Base-by-base conservation (phyloP, 2,797 vertebrate species). In the Emydoidea blandingii region DNA sequence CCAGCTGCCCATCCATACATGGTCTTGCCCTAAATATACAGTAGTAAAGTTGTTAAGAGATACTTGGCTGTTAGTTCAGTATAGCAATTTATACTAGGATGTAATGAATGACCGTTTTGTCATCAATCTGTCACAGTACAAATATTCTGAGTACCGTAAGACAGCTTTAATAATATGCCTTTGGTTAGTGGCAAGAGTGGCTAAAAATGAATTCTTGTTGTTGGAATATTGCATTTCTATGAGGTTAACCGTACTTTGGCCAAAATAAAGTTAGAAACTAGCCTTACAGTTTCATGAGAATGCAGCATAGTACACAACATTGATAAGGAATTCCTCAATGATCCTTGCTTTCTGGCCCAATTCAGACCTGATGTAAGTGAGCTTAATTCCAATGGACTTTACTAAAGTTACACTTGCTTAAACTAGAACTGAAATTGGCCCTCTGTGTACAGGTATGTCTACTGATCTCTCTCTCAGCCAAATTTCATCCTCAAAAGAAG, bases 181-280 rank as follows among this genome's bases (percentile, higher is more conserved):
- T 97, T 91, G 68, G 65, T 97, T 96, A 94, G 93, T 15, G 91
- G 96, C 93, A 91, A 81, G 82, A 93, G 93, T n/a, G 93, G 87
- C 91, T 85, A 95, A 95, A 96, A 95, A 79, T 0, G 4, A 87
- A 83, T 83, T 34, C 83, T 94, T 95, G 27, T 81, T 96, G 47
- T 81, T 95, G 89, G 92, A 97, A 96, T 85, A 88, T 68, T 86
- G 83, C 79, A 72, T 91, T 94, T 95, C 88, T 92, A 31, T 90
- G 97, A 97, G 96, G 96, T 95, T 97, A 97, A 97, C 97, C 96
- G 91, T 93, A 65, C 81, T 95, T 83, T 83, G 91, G 86, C 68
- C 97, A 97, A 85, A 91, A 81, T 62, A 76, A 93, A 95, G 68
- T 59, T 89, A 96, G 93, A 97, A 96, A 96, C 96, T 90, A 95